Base-by-base conservation (phyloP, 1,140 invertebrate species). In the Drosophila chauvacae region DNA sequence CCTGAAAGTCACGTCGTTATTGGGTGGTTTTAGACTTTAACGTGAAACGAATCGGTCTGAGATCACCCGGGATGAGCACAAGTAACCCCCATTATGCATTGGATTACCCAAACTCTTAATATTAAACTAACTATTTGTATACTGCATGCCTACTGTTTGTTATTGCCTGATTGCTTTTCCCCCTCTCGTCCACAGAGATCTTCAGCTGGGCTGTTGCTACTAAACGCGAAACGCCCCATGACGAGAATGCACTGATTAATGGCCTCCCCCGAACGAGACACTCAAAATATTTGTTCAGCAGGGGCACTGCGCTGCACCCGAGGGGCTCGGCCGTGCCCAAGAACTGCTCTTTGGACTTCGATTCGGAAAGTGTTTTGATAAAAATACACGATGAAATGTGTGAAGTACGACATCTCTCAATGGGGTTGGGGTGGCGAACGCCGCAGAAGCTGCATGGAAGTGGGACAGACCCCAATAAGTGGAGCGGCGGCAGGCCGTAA, bases 361-460 rank as follows among this genome's bases (percentile, higher is more conserved):
- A 41, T 48, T 65, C n/a, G 30, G 37, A 76, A 74, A 74, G 45
- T 74, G 51, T 65, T 74, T 65, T 74, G 61, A 74, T 65, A 74
- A 65, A 74, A 76, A 64, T 65, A 76, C 51, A 55, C 37, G n/a
- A 58, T 44, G 16, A 74, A 55, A 72, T 71, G 68, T 62, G 71
- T 72, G 68, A 62, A 62, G 48, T 62, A 37, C 71, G 39, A 71
- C 64, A 47, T 56, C 16, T 70, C 41, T 75, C 37, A 73, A 53
- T 62, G 42, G 14, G 35, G 35, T 56, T 66, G 33, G 39, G 61
- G 48, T 53, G 18, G 30, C 20, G 16, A 41, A 7, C 16, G 59
- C 26, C 33, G 28, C 42, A 45, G 42, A 45, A 26, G 20, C 28
- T n/a, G 28, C 2, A 13, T 4, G 6, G 20, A 57, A 26, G 9